These are phyloP conservation scores for Rhabdornis inornatus DNA, from an alignment of 2,113 vertebrate genomes.

Conservation along the genomic window DNA sequence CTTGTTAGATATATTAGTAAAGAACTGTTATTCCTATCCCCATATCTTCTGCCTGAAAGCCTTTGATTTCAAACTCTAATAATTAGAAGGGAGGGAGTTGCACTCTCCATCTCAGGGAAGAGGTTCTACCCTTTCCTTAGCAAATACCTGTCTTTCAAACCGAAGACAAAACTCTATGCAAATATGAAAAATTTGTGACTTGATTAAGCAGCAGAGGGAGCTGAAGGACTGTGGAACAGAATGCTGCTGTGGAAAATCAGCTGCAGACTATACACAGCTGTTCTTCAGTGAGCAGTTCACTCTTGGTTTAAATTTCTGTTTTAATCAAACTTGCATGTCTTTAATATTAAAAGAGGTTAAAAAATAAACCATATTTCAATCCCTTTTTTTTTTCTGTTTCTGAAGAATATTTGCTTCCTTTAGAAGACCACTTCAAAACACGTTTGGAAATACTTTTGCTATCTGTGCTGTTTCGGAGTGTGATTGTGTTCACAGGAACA, in stretches of 20 bases:
- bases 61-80: too few species aligned
- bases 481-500: background rate
- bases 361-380: conserved; percentile 32
- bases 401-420: conserved; percentile 4
- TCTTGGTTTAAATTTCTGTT: conserved; percentile 63
- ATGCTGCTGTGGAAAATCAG: background rate
- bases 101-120: too few species aligned
- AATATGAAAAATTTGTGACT: background rate
- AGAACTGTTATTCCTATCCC: too few species aligned
- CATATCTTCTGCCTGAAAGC: too few species aligned
- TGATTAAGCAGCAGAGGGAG: conserved; percentile 62
- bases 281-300: background rate
- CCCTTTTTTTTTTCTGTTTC: background rate
- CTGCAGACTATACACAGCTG: background rate
- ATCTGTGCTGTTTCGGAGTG: background rate
- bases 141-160: too few species aligned
- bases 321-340: conserved; percentile 47
- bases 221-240: conserved; percentile 3
- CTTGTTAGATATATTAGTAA: too few species aligned
- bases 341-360: conserved; percentile 45
- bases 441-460: background rate
- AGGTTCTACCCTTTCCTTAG: too few species aligned
- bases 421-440: background rate
- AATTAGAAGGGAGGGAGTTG: too few species aligned
- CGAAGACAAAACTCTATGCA: background rate